phyloP scores from a whole-genome alignment of 2,797 vertebrate species.

The Chrysocyon brachyurus region DNA sequence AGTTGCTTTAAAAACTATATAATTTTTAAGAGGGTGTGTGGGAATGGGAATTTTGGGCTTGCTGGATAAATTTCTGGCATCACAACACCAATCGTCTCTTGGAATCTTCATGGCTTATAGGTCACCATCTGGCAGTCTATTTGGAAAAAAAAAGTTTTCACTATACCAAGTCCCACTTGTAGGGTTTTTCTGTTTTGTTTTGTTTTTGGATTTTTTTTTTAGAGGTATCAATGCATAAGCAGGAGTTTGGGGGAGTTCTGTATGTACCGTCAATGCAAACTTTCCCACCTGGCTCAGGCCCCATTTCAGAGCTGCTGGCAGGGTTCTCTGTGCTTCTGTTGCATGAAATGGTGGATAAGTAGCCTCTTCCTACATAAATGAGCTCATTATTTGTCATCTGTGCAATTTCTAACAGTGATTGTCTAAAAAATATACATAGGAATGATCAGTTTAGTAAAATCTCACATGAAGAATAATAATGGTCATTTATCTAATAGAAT shows the following conservation, averaged over 20 bases:
- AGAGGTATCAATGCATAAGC: conserved; percentile 16
- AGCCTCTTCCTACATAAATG: conserved; percentile 66
- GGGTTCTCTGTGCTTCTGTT: conserved; percentile 66
- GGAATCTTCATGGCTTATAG: conserved; percentile 73
- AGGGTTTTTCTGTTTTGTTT: conserved; percentile 36
- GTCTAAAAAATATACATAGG: conserved; percentile 56
- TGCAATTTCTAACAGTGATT: conserved; percentile 72
- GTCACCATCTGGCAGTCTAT: conserved; percentile 75
- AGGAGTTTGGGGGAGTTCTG: conserved; percentile 27
- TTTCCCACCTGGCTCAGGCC: not conserved
- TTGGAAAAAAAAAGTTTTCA: conserved; percentile 34
- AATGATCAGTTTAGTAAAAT: conserved; percentile 34
- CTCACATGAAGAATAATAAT: conserved; percentile 20
- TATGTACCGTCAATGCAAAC: conserved; percentile 7
- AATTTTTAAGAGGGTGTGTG: conserved; percentile 37
- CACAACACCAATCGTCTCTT: conserved; percentile 36
- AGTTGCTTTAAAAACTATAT: conserved; percentile 25
- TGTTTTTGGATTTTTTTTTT: not conserved
- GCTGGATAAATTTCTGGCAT: conserved; percentile 72
- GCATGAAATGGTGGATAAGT: conserved; percentile 43
- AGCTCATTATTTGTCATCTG: conserved; percentile 77
- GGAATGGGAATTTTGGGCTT: conserved; percentile 50
- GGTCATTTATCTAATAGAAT: conserved; percentile 65
- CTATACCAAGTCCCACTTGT: conserved; percentile 49
- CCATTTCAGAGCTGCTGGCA: conserved; percentile 47